Evolutionary conservation across 2,113 vertebrate species (phyloP).

Genomic region (Nothocercus julius): DNA sequence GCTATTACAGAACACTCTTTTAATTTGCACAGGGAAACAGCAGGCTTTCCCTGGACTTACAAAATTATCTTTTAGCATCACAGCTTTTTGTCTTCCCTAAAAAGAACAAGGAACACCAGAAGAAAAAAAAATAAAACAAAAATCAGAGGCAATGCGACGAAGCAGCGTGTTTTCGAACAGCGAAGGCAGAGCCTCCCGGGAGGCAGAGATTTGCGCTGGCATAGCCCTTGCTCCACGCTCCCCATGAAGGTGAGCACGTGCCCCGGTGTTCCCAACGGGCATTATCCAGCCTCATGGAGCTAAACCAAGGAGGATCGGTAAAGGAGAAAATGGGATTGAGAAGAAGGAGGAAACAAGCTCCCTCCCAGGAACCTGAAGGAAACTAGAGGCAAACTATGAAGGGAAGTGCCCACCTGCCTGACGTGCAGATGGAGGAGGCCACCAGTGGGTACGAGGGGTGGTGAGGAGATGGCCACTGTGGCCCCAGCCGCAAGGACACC

Average conservation of each 20-base stretch:
- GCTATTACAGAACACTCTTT: constrained; percentile 17
- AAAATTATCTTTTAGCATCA: not conserved
- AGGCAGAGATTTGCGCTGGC: not conserved
- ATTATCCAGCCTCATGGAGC: not conserved
- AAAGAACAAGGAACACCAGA: not conserved
- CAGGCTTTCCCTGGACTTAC: not conserved
- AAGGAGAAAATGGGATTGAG: not conserved
- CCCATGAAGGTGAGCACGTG: not conserved
- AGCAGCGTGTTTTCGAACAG: not conserved
- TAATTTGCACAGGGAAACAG: constrained; percentile 4
- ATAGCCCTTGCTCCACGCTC: not conserved
- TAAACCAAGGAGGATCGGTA: not conserved
- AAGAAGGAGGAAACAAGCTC: not conserved
- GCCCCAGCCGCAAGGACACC: not conserved
- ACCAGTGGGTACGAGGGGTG: not conserved
- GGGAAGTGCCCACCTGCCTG: not conserved
- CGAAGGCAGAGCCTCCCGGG: not conserved
- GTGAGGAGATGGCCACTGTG: not conserved
- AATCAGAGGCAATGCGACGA: not conserved
- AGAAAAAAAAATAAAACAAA: not conserved
- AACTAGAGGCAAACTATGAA: not conserved
- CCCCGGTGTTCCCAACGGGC: not conserved
- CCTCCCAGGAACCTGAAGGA: not conserved
- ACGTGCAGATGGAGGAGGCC: not conserved
- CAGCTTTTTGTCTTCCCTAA: not conserved